Conservation (phyloP, 2,113 vertebrate species). For the Amphiprion ocellaris region DNA sequence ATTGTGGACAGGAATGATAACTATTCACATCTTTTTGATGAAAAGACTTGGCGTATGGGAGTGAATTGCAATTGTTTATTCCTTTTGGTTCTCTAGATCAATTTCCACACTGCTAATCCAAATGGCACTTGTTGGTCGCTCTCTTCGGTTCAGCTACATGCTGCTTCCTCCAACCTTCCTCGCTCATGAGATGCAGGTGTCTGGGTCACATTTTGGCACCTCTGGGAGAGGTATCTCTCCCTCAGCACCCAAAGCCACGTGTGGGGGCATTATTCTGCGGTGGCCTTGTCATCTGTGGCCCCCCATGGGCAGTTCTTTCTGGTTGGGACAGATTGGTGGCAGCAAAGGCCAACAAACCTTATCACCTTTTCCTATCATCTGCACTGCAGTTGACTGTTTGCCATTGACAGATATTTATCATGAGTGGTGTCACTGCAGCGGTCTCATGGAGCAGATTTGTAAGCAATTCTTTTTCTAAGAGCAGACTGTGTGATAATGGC, state of each 20-base stretch:
- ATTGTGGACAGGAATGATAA: constrained; percentile 9
- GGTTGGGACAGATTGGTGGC: constrained; percentile 29
- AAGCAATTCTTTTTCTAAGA: constrained; percentile 8
- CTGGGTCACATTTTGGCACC: constrained; percentile 26
- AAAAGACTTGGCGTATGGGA: neutral
- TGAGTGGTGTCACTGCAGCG: constrained; percentile 9
- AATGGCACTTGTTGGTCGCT: neutral
- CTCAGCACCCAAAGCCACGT: constrained; percentile 13
- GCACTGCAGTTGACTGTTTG: constrained; percentile 40
- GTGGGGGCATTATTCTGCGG: constrained; percentile 38
- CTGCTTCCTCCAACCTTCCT: neutral
- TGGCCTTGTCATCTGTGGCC: constrained; percentile 44
- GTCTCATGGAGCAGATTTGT: neutral
- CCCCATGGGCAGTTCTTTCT: constrained; percentile 32
- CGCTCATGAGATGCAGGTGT: constrained; percentile 11
- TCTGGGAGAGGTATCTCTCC: constrained; percentile 24
- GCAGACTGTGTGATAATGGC: neutral
- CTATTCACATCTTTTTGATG: neutral
- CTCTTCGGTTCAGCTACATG: neutral
- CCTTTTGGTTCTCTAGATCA: neutral
- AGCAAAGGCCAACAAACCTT: constrained; percentile 23
- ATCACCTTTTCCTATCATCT: constrained; percentile 36
- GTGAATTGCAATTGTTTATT: neutral
- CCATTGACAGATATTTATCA: constrained; percentile 35
- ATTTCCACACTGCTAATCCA: neutral